Evolutionary conservation across 1,140 invertebrate species (phyloP).

Genomic region (Ceratosolen solmsi): DNA sequence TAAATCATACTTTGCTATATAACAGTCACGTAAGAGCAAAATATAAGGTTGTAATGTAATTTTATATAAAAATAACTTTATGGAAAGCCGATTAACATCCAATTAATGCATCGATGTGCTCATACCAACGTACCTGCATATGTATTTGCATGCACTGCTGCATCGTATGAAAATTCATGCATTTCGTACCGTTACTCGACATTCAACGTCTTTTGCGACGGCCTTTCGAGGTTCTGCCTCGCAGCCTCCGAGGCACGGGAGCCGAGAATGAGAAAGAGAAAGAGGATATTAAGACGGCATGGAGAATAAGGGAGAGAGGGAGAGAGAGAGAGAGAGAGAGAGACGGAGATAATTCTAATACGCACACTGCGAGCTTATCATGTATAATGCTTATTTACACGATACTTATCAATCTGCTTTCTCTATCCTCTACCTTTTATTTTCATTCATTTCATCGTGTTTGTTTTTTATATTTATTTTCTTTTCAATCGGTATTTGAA

Average conservation of each 20-base stretch:
- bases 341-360: neutral
- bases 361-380: too few relatives aligned
- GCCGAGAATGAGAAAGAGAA: neutral
- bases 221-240: constrained; percentile 25
- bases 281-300: neutral
- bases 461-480: too few relatives aligned
- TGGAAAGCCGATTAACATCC: neutral
- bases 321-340: neutral
- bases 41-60: too few relatives aligned
- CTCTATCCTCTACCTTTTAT: neutral
- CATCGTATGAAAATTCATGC: neutral
- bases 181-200: constrained; percentile 44
- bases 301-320: neutral
- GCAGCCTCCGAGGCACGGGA: neutral
- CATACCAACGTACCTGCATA: neutral
- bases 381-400: neutral
- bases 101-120: neutral
- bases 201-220: constrained; percentile 14
- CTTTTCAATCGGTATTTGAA: too few relatives aligned
- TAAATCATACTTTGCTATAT: neutral
- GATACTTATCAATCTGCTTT: neutral
- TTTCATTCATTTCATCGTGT: neutral
- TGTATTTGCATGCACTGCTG: neutral
- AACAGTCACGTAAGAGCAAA: too few relatives aligned
- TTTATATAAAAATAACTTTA: too few relatives aligned